phyloP scores from a whole-genome alignment of 2,888 invertebrate species.

The Xylocampa areola region DNA sequence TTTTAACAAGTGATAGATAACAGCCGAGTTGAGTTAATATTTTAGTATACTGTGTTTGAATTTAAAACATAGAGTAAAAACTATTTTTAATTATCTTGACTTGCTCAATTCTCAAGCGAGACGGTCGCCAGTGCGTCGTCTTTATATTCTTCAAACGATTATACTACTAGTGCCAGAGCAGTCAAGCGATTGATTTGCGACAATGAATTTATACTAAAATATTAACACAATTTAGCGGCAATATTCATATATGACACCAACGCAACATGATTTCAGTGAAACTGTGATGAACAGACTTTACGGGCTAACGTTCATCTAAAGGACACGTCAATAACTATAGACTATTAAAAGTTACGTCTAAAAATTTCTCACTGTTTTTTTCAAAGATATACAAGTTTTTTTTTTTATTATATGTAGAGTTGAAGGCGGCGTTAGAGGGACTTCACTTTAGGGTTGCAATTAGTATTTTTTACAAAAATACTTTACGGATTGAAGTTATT shows the following conservation, averaged over 20 bases:
- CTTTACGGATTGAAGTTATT: constrained; percentile 8
- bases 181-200: too few species aligned
- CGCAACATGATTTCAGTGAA: constrained; percentile 26
- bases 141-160: too few species aligned
- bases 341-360: constrained; percentile 54
- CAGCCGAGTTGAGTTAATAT: constrained; percentile 19
- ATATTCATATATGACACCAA: constrained; percentile 17
- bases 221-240: constrained; percentile 25
- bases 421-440: constrained; percentile 7
- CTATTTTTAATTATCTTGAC: too few species aligned
- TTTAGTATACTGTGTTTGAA: constrained; percentile 3
- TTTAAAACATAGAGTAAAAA: too few species aligned
- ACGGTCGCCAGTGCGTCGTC: too few species aligned
- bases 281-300: constrained; percentile 29
- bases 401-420: constrained; percentile 16
- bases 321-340: constrained; percentile 47
- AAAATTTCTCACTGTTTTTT: constrained; percentile 52
- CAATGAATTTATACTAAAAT: constrained; percentile 5
- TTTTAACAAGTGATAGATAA: constrained; percentile 51
- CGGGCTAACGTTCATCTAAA: constrained; percentile 29
- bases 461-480: constrained; percentile 18
- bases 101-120: too few species aligned
- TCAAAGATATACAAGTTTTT: constrained; percentile 31
- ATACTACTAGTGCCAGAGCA: too few species aligned
- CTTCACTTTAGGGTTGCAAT: constrained; percentile 10